Conservation (phyloP, 2,797 vertebrate genomes). For the Crocidura indochinensis region DNA sequence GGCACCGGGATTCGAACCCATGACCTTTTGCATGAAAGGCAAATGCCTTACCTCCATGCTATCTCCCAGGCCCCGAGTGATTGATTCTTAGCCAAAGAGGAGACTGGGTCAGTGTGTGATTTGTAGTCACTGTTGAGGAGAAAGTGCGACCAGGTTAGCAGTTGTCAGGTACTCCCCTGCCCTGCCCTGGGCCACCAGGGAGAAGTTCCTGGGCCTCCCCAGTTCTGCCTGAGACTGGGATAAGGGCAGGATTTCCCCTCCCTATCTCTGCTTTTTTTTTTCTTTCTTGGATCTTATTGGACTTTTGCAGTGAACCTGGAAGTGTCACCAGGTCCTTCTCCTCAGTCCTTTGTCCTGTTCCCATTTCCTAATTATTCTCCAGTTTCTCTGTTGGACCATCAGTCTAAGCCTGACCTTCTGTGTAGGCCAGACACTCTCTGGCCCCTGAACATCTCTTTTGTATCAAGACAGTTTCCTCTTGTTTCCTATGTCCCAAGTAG, state of each 20-base stretch:
- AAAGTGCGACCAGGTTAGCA: background rate
- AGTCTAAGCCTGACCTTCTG: background rate
- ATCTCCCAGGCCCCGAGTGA: too few relatives aligned
- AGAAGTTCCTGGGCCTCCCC: background rate
- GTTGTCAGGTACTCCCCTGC: background rate
- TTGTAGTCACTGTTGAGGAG: background rate
- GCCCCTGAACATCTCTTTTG: background rate
- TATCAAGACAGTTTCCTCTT: background rate
- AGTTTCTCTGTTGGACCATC: background rate
- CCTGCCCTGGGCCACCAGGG: too few relatives aligned
- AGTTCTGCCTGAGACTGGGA: background rate
- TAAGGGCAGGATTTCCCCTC: background rate
- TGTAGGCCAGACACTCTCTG: background rate
- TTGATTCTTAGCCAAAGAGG: too few relatives aligned
- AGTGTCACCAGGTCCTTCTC: background rate
- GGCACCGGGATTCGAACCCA: too few relatives aligned
- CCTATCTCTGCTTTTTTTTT: background rate
- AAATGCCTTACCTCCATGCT: too few relatives aligned
- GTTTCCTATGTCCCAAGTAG: background rate
- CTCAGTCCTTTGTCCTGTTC: background rate
- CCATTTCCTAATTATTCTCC: background rate
- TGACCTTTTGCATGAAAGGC: too few relatives aligned
- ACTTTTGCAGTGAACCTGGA: background rate
- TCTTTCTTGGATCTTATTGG: too few relatives aligned
- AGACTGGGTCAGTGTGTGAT: background rate